Evolutionary conservation across 2,888 invertebrate species (phyloP), one percentile per base, ranked within the genome.

Genomic region (Bombylius major): DNA sequence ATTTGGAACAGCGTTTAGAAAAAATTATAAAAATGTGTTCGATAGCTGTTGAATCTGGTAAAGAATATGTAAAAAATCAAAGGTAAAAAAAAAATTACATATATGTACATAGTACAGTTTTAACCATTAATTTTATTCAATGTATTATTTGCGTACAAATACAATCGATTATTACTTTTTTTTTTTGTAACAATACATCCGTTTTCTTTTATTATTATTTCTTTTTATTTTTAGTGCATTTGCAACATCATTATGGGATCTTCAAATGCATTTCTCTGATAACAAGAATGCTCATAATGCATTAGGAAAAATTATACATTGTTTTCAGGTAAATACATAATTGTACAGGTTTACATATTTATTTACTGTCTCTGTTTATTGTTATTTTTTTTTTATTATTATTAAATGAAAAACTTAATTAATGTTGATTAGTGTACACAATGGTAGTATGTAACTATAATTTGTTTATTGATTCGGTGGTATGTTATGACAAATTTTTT

Each of bases 1-100:
- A 84, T 62, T 78, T 96, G 66, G 95, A 96, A 75, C 84, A 83
- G 66, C 89, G 89, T 70, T 76, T 95, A 62, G 94, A 95, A 67
- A 92, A 90, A 80, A 91, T 93, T 68, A 79, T 96, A 56, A 94
- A 94, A 76, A 82, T 88, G 66, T 93, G 95, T 74, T 86, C 86
- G 67, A 77, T 83, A 63, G 94, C 95, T 86, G 85, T 94, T 62
- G 95, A 96, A 65, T 82, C 88, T 59, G 96, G 96, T 61, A 95
- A 95, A 79, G 82, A 83, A 64, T 95, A 90, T 78, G 87, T 93
- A 69, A 86, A 84, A 71, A 89, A 94, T 72, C 94, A 95, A 78
- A 89, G 91, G 94, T 94, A 76, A 76, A 75, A 64, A 75, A 64
- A 14, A n/a, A 23, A 23, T 23, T 23, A 23, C 23, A 23, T 23